Conservation (phyloP, 37 sponge, comb jelly and placozoan genomes). For the Hormiphora californensis region DNA sequence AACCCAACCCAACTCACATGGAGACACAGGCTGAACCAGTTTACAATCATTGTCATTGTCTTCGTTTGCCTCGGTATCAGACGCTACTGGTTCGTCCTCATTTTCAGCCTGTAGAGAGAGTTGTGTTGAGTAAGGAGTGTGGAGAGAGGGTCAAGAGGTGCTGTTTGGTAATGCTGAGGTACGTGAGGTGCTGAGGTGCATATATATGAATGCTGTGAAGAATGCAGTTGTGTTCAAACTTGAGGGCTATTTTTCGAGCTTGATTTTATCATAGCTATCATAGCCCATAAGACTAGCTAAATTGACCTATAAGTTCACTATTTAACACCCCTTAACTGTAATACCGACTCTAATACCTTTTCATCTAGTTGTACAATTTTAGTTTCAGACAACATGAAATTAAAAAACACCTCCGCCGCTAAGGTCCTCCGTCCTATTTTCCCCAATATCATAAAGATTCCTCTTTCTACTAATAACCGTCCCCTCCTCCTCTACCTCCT, state of each 20-base stretch:
- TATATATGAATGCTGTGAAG: too few species aligned
- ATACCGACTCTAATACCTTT: too few species aligned
- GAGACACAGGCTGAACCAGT: background rate
- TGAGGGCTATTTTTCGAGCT: too few species aligned
- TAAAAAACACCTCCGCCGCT: constrained; percentile 13
- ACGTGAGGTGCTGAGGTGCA: background rate
- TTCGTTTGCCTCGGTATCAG: too few species aligned
- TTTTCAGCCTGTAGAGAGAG: background rate
- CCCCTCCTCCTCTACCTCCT: background rate
- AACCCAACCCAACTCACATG: too few species aligned
- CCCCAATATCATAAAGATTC: background rate
- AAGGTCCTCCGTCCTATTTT: background rate
- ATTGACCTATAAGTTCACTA: too few species aligned
- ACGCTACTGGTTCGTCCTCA: background rate
- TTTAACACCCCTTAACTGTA: too few species aligned
- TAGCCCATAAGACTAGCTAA: too few species aligned
- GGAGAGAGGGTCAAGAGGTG: background rate
- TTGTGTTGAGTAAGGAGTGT: background rate
- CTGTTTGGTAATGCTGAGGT: background rate
- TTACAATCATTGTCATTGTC: background rate
- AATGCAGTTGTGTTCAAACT: too few species aligned
- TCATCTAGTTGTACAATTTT: background rate
- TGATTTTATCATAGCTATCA: too few species aligned
- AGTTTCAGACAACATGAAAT: constrained; percentile 36
- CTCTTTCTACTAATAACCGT: background rate